Base-by-base conservation (phyloP, 2,888 invertebrate species). In the Cosmorhoe ocellata region DNA sequence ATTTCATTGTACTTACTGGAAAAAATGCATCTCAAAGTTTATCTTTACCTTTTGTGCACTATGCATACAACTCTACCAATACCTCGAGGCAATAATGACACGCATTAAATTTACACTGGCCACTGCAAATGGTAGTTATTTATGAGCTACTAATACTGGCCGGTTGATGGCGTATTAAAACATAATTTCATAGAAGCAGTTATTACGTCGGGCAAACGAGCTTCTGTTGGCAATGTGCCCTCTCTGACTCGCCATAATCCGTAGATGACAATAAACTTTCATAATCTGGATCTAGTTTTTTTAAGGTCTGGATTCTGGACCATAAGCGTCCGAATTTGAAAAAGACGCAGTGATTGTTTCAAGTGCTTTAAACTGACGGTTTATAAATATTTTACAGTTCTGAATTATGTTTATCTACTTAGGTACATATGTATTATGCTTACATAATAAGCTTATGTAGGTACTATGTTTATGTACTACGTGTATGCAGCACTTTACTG, bases 161-260 rank as follows among this genome's bases (percentile, higher is more conserved):
- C 33, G 43, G n/a, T 40, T 45, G 30, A 53, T 51, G 31, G 51
- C 36, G 41, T 40, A 46, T 49, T 56, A 58, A 47, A 52, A 58
- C 52, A 39, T 56, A 47, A 55, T 51, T 54, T 41, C 24, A 30
- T 39, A 12, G 37, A 39, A 41, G 30, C 28, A 46, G 40, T 51
- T 48, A 44, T 52, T 48, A 38, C 37, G 40, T 22, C 31, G 38
- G 52, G 52, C 44, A 48, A 52, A 53, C 39, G 52, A 40, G 44
- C 22, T 37, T 50, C 51, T 51, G 51, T 51, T 59, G 56, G 51
- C 51, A 45, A 38, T 32, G 27, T 46, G 47, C 56, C 54, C 38
- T 52, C 46, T 36, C 33, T 37, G 39, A 40, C 30, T 45, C 28
- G 22, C 14, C 22, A 40, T 51, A 51, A 50, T 42, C 44, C 39